Evolutionary conservation across 1,140 invertebrate genomes (phyloP).

Genomic region (Nymphalis io): DNA sequence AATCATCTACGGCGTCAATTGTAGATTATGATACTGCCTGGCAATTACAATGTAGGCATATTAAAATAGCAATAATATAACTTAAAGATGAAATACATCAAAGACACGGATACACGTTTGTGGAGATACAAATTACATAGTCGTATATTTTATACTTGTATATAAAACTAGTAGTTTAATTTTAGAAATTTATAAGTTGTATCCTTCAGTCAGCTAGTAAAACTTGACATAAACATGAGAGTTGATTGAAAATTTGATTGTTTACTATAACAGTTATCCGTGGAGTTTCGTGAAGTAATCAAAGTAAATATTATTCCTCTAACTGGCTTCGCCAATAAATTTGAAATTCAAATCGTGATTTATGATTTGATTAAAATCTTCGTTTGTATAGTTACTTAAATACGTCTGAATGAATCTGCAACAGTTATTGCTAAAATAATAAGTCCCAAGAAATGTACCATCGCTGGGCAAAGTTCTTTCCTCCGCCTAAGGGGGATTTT

Average conservation of each 20-base stretch:
- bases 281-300: conserved; percentile 39
- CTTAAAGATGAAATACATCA: no score
- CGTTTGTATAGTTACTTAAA: conserved; percentile 30
- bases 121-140: no score
- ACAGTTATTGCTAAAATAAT: conserved; percentile 4
- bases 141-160: no score
- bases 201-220: background rate
- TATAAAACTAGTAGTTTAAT: no score
- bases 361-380: conserved; percentile 41
- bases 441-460: background rate
- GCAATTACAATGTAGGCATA: no score
- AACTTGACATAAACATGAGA: background rate
- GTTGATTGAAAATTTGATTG: conserved; percentile 29
- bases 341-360: conserved; percentile 44
- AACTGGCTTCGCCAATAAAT: conserved; percentile 41
- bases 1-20: no score
- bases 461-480: no score
- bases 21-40: no score
- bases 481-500: no score
- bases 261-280: conserved; percentile 40
- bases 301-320: conserved; percentile 46
- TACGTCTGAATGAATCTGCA: conserved; percentile 30
- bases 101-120: no score
- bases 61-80: no score
- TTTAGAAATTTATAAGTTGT: no score